Evolutionary conservation across 2,113 vertebrate genomes (phyloP).

Genomic region (Oxyruncus cristatus): DNA sequence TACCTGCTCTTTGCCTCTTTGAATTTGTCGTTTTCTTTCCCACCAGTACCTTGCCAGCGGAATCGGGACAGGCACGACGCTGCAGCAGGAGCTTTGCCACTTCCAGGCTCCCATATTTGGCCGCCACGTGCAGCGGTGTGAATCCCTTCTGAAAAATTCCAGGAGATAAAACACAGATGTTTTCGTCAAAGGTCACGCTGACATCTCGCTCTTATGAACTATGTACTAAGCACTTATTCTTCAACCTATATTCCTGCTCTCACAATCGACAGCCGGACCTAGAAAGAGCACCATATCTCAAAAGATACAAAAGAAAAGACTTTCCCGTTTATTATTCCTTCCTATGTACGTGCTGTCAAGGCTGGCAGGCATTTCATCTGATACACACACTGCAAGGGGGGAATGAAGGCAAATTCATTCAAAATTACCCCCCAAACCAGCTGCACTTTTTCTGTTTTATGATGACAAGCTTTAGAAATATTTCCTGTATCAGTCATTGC

Average conservation of each 20-base stretch:
- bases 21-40: neutral
- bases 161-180: neutral
- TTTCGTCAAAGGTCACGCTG: neutral
- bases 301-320: neutral
- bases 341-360: neutral
- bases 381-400: neutral
- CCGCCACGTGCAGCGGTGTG: slow-evolving; percentile 92
- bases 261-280: fast-evolving
- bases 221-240: fast-evolving
- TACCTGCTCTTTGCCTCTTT: too few relatives aligned
- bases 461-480: neutral
- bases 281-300: neutral
- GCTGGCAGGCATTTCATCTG: neutral
- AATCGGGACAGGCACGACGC: slow-evolving; percentile 85
- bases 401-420: neutral
- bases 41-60: slow-evolving; percentile 86
- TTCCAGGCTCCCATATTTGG: slow-evolving; percentile 95
- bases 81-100: slow-evolving; percentile 93
- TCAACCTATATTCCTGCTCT: neutral
- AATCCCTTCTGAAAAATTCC: slow-evolving; percentile 89
- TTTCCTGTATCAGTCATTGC: neutral
- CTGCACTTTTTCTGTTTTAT: neutral
- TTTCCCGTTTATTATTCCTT: neutral
- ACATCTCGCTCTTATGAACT: neutral
- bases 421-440: neutral